Conservation (phyloP, 2,113 vertebrate species). For the Ciconia boyciana region DNA sequence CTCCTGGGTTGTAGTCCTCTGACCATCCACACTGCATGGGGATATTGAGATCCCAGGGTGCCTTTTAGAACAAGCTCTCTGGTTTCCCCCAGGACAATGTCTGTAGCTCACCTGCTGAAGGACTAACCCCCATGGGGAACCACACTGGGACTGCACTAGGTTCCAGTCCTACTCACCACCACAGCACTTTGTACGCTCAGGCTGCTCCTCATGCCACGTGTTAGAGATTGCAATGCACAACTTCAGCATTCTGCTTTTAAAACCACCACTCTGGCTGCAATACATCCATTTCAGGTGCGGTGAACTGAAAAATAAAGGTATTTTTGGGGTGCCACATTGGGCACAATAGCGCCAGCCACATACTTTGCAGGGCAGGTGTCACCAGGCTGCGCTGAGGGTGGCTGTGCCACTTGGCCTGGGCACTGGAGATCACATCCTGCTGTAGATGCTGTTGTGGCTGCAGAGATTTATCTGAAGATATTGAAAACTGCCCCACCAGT, state of each 20-base stretch:
- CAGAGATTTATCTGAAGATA: neutral
- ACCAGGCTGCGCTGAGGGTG: neutral
- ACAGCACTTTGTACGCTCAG: neutral
- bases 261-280: neutral
- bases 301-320: neutral
- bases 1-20: neutral
- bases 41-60: neutral
- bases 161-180: neutral
- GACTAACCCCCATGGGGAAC: neutral
- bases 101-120: neutral
- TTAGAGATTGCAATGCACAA: neutral
- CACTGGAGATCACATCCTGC: neutral
- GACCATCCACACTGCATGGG: rapidly evolving
- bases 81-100: neutral
- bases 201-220: neutral
- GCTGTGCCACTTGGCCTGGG: neutral
- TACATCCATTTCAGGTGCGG: neutral
- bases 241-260: neutral
- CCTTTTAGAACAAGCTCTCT: neutral
- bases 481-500: neutral
- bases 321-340: neutral
- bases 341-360: rapidly evolving
- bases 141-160: neutral
- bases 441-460: neutral
- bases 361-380: neutral